These are phyloP conservation scores for Hesperia comma DNA, from an alignment of 2,888 invertebrate species.

Conservation along the genomic window DNA sequence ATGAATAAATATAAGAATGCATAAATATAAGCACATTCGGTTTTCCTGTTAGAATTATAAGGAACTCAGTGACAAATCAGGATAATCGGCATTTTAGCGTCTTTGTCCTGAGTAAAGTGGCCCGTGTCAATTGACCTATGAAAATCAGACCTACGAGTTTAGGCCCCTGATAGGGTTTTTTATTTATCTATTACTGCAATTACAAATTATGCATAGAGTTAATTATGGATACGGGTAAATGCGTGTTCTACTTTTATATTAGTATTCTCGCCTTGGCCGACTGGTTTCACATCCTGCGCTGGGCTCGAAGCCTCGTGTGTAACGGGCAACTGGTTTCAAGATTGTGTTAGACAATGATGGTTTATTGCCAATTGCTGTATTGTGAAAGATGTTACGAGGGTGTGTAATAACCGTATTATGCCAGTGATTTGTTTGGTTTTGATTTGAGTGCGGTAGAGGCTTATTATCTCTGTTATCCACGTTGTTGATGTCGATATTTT, in stretches of 20 bases:
- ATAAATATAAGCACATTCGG: no score
- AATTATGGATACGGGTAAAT: neutral
- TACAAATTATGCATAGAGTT: no score
- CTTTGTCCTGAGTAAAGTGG: no score
- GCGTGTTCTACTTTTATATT: constrained; percentile 4
- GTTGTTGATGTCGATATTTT: neutral
- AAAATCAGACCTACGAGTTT: no score
- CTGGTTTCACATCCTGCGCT: constrained; percentile 50
- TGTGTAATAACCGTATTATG: neutral
- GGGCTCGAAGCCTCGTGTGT: constrained; percentile 37
- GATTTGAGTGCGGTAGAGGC: neutral
- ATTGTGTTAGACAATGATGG: constrained; percentile 6
- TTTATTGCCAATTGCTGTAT: constrained; percentile 6
- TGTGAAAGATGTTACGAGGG: constrained; percentile 6
- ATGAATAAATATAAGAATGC: no score
- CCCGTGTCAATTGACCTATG: no score
- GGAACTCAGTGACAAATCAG: no score
- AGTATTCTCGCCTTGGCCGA: constrained; percentile 44
- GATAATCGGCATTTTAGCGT: no score
- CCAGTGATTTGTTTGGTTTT: neutral
- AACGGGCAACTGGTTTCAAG: constrained; percentile 21
- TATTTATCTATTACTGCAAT: no score
- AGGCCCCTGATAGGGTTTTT: no score
- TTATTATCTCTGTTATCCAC: neutral
- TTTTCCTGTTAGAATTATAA: no score